Conservation (phyloP, 2,888 invertebrate species). For the Argynnis bischoffii region DNA sequence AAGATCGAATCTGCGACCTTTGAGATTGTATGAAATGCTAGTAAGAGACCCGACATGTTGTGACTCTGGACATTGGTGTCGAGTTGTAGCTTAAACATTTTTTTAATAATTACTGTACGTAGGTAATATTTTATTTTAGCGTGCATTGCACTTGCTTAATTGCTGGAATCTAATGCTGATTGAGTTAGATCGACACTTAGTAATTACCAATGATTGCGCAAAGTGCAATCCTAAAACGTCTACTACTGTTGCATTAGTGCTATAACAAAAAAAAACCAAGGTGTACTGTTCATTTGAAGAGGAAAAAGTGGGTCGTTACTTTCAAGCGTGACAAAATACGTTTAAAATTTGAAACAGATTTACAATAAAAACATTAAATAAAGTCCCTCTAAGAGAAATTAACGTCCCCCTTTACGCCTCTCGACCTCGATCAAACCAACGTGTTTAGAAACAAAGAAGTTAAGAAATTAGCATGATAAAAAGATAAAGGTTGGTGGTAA, state of each 20-base stretch:
- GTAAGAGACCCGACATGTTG: too few species aligned
- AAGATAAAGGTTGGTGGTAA: too few species aligned
- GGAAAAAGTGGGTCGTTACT: conserved; percentile 33
- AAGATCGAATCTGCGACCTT: too few species aligned
- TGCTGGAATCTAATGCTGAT: background rate
- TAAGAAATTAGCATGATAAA: background rate
- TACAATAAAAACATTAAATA: conserved; percentile 1
- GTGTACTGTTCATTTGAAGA: conserved; percentile 24
- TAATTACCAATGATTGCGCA: conserved; percentile 29
- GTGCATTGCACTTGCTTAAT: too few species aligned
- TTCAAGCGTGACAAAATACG: conserved; percentile 27
- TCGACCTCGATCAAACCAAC: background rate
- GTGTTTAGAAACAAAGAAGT: background rate
- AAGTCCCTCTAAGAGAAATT: background rate
- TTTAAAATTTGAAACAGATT: conserved; percentile 15
- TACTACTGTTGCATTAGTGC: conserved; percentile 33
- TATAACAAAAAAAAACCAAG: conserved; percentile 29
- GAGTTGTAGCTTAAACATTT: too few species aligned
- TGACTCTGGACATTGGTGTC: too few species aligned
- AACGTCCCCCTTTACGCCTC: background rate
- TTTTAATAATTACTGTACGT: too few species aligned
- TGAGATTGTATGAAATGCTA: too few species aligned
- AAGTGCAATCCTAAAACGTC: conserved; percentile 34
- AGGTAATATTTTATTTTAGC: too few species aligned
- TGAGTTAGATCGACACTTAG: conserved; percentile 11